phyloP scores from a whole-genome alignment of 2,888 invertebrate genomes.

The Chouioia cunea region DNA sequence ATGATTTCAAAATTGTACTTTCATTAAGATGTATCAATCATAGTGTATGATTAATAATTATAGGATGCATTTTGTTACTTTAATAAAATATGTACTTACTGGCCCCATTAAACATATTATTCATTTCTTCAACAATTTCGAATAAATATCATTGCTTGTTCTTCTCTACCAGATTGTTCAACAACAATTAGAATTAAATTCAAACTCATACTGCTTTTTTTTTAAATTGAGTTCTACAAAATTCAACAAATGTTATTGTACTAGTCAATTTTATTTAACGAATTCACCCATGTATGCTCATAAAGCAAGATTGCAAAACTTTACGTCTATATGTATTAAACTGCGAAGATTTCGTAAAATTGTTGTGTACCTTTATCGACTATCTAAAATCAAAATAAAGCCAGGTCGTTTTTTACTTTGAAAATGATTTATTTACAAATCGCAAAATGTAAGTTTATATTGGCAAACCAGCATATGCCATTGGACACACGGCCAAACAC shows the following conservation, averaged over 20 bases:
- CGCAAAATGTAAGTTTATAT: not conserved
- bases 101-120: slow-evolving; percentile 99
- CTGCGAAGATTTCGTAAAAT: slow-evolving; percentile 56
- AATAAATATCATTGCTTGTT: slow-evolving; percentile 98
- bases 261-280: not conserved
- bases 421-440: not conserved
- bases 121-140: slow-evolving; percentile 93
- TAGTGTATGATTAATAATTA: no score
- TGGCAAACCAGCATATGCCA: not conserved
- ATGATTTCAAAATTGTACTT: no score
- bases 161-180: slow-evolving; percentile 98
- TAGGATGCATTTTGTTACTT: no score
- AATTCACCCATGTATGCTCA: not conserved
- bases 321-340: slow-evolving; percentile 55
- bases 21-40: no score
- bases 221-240: slow-evolving; percentile 52
- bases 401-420: not conserved
- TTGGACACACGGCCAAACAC: no score
- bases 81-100: no score
- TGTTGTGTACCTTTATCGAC: slow-evolving; percentile 30
- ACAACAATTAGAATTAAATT: no score
- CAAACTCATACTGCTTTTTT: slow-evolving; percentile 54
- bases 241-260: not conserved
- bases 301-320: slow-evolving; percentile 39
- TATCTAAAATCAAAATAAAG: slow-evolving; percentile 5